Conservation (phyloP, 2,797 vertebrate genomes). For the Peromyscus aztecus region DNA sequence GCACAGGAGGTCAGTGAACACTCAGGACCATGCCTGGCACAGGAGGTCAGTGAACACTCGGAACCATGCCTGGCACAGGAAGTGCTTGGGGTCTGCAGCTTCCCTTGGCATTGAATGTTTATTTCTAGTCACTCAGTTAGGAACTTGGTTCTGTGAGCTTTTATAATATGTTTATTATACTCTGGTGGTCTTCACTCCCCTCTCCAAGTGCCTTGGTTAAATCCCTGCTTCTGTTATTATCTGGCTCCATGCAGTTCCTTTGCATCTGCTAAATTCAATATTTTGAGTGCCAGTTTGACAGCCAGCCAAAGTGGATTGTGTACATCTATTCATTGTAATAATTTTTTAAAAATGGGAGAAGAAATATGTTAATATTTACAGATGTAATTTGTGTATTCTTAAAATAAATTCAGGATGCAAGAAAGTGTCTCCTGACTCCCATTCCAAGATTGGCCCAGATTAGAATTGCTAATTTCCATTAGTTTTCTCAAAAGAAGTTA, state of each 20-base stretch:
- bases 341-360: slow-evolving; percentile 51
- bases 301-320: slow-evolving; percentile 16
- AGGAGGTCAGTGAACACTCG: slow-evolving; percentile 19
- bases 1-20: neutral
- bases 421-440: slow-evolving; percentile 43
- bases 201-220: slow-evolving; percentile 40
- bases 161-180: slow-evolving; percentile 41
- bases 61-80: neutral
- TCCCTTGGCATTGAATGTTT: neutral
- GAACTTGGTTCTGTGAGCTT: neutral
- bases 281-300: slow-evolving; percentile 49
- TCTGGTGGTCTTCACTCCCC: neutral
- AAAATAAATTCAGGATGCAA: slow-evolving; percentile 63
- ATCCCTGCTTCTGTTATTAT: neutral
- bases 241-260: slow-evolving; percentile 14
- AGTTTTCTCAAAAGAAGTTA: slow-evolving; percentile 18
- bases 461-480: slow-evolving; percentile 49
- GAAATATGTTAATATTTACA: slow-evolving; percentile 30
- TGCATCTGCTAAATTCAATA: slow-evolving; percentile 49
- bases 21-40: too few species aligned
- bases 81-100: neutral
- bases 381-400: slow-evolving; percentile 53
- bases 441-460: slow-evolving; percentile 35
- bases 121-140: slow-evolving; percentile 15
- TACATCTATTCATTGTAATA: slow-evolving; percentile 46